phyloP scores from a whole-genome alignment of 2,888 invertebrate genomes.

The Andrena camellia region DNA sequence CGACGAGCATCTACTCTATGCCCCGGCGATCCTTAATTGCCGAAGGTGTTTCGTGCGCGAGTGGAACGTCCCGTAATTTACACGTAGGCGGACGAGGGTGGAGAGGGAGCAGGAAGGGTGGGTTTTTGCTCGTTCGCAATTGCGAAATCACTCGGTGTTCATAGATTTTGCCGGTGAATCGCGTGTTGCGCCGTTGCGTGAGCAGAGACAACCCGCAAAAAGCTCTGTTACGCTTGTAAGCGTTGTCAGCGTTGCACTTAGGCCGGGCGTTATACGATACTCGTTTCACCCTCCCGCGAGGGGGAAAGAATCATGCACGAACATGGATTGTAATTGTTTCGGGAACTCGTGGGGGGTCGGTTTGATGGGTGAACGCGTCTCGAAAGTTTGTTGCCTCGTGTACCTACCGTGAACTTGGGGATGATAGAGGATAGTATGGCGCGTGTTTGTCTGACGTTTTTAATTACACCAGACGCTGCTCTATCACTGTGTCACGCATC shows the following conservation, averaged over 20 bases:
- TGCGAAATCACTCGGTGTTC: conserved; percentile 50
- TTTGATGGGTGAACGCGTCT: conserved; percentile 40
- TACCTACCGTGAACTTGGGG: conserved; percentile 1
- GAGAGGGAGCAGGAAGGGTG: background rate
- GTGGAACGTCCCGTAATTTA: conserved; percentile 39
- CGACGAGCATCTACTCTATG: conserved; percentile 8
- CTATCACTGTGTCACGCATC: background rate
- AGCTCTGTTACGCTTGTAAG: conserved; percentile 62
- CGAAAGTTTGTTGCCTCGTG: conserved; percentile 37
- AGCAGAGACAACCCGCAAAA: conserved; percentile 59
- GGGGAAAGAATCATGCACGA: conserved; percentile 47
- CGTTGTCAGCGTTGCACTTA: conserved; percentile 60
- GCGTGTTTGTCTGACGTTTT: conserved; percentile 29
- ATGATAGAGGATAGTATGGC: background rate
- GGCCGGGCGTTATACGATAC: conserved; percentile 45
- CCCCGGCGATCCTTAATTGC: conserved; percentile 29
- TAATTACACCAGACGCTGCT: conserved; percentile 18
- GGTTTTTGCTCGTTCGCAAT: conserved; percentile 55
- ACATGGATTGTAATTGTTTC: conserved; percentile 50
- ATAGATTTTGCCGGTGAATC: conserved; percentile 53
- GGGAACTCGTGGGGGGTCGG: conserved; percentile 32
- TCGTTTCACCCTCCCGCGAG: background rate
- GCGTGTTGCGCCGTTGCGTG: conserved; percentile 58
- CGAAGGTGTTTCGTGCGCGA: conserved; percentile 27
- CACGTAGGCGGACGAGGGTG: conserved; percentile 17